Evolutionary conservation across 1,140 invertebrate species (phyloP).

Genomic region (Drosophila nikananu): DNA sequence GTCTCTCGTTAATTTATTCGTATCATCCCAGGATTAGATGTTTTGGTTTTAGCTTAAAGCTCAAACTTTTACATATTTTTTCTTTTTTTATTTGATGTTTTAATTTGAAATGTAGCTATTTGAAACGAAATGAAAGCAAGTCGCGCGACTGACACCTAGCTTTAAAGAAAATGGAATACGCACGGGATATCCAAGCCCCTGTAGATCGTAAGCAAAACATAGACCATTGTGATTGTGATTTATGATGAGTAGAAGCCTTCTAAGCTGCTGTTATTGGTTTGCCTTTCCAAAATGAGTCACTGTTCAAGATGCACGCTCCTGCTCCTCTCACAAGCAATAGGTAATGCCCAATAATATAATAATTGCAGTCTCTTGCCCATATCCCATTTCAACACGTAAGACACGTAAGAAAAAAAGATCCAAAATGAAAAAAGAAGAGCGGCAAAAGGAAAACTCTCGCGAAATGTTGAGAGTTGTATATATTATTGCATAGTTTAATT

Average conservation of each 20-base stretch:
- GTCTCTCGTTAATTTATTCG: slow-evolving; percentile 50
- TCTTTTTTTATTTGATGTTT: slow-evolving; percentile 12
- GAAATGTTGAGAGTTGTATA: slow-evolving; percentile 49
- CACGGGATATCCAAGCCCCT: slow-evolving; percentile 39
- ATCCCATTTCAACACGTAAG: background rate
- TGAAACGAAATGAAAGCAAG: slow-evolving; percentile 34
- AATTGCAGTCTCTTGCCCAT: slow-evolving; percentile 6
- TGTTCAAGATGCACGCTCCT: slow-evolving; percentile 17
- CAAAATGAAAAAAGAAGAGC: slow-evolving; percentile 1
- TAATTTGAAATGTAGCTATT: slow-evolving; percentile 46
- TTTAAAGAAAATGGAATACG: slow-evolving; percentile 46
- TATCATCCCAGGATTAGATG: slow-evolving; percentile 36
- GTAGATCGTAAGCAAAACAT: slow-evolving; percentile 21
- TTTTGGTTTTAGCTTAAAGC: slow-evolving; percentile 39
- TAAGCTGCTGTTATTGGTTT: slow-evolving; percentile 39
- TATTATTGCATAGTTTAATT: slow-evolving; percentile 53
- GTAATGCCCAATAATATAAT: background rate
- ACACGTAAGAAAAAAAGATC: slow-evolving; percentile 5
- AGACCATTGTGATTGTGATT: slow-evolving; percentile 44
- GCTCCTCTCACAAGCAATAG: background rate
- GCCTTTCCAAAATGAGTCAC: slow-evolving; percentile 11
- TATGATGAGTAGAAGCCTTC: slow-evolving; percentile 7
- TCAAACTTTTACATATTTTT: slow-evolving; percentile 11
- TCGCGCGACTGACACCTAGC: slow-evolving; percentile 57
- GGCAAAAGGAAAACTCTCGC: slow-evolving; percentile 3